Evolutionary conservation across 2,797 vertebrate genomes (phyloP), one percentile per base, ranked within the genome.

Genomic region (Chrosomus eos): DNA sequence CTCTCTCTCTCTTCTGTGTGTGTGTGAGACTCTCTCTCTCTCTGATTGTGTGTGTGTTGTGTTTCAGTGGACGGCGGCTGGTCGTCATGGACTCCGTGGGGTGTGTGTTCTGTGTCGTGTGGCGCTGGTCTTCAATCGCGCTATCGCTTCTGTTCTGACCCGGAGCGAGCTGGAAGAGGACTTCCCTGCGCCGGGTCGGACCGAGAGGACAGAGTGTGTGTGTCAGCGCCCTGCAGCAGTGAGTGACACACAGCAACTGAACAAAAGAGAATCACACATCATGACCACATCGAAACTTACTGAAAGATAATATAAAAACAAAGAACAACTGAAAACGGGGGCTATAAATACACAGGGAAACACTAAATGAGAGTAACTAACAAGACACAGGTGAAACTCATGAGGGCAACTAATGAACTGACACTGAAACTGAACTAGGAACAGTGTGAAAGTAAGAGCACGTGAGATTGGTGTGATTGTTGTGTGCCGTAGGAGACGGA

Each of bases 21-120:
- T 40, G 45, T 4, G 45, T 14, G 19, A 58, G 19, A 23, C 76
- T 45, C 11, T 45, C 11, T n/a, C n/a, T 43, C 11, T 45, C 4
- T 45, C 28, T 68, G 31, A 51, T 18, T 45, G 51, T 73, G 1
- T 81, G 97, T 2, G 91, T 55, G 38, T 72, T 62, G 51, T 81
- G 2, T 81, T 31, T 31, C 84, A 94, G 95, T 89, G 33, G 93
- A 93, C 0, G 94, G 95, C 36, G 89, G 81, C 16, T 97, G 97
- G 97, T 96, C 96, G 0, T 45, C 11, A 0, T 97, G 97, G 97
- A 97, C 96, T 3, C 96, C 96, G 0, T 98, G 97, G 97, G 95
- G 97, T 1, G 91, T 91, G 70, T 97, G 97, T 45, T 97, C 96
- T 0, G 93, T 93, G 28, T 93, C 94, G 0, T 98, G 97, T 31